These are phyloP conservation scores for Eurytoma californica DNA, from an alignment of 2,888 invertebrate species.

Conservation along the genomic window DNA sequence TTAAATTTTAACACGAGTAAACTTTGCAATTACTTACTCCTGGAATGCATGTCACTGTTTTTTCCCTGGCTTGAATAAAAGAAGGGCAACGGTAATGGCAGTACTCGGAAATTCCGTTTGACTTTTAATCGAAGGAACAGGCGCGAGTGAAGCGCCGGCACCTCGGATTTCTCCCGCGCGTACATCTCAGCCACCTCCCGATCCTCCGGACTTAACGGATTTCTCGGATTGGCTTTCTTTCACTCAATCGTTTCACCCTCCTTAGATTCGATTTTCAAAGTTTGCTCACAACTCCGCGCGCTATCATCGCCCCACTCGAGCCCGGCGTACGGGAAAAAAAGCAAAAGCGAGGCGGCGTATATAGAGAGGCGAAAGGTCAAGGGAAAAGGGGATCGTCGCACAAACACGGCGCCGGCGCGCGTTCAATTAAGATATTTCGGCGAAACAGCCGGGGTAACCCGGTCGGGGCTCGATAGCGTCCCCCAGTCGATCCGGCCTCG, in stretches of 20 bases:
- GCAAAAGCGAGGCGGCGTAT: background rate
- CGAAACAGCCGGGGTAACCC: background rate
- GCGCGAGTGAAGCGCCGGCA: background rate
- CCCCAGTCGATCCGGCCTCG: background rate
- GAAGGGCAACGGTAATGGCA: background rate
- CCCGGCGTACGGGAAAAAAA: background rate
- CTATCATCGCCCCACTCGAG: background rate
- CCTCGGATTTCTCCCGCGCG: background rate
- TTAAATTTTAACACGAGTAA: too few species aligned
- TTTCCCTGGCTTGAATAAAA: too few species aligned
- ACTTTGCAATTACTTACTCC: too few species aligned
- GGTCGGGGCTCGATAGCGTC: background rate
- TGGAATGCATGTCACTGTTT: too few species aligned
- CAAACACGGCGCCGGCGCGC: background rate
- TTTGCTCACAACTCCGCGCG: slow-evolving; percentile 13
- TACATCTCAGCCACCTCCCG: background rate
- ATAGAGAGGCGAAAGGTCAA: too few species aligned
- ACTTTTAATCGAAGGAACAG: background rate
- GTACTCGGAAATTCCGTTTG: background rate
- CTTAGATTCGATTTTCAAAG: slow-evolving; percentile 16
- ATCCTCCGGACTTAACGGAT: slow-evolving; percentile 23
- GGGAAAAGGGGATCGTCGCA: too few species aligned
- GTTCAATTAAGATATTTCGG: slow-evolving; percentile 15
- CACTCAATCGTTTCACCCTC: background rate
- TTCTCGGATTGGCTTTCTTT: slow-evolving; percentile 24